Percentiles rank a stretch among this genome's conserved stretches.
Evolutionary conservation across 1,140 invertebrate species (phyloP).

Genomic region (Dufourea novaeangliae): DNA sequence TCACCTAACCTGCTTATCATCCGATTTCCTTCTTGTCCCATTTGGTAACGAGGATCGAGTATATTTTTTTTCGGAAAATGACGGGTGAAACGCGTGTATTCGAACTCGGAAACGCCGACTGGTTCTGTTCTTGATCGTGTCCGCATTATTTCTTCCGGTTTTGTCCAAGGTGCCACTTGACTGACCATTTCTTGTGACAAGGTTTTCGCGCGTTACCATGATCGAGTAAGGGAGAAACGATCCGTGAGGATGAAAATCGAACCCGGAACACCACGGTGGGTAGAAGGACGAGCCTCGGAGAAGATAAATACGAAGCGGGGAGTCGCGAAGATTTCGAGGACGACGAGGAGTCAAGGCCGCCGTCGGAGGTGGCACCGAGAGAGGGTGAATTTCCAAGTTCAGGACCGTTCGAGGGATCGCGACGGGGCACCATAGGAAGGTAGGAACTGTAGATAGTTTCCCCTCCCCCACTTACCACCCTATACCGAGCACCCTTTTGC

Average conservation of each 20-base stretch:
- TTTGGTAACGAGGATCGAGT: not conserved
- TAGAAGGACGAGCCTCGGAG: not conserved
- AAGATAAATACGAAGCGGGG: conserved; percentile 24
- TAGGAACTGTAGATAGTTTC: conserved; percentile 43
- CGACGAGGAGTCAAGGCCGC: conserved; percentile 48
- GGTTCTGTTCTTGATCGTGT: too few species aligned
- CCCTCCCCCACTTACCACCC: not conserved
- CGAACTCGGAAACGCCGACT: too few species aligned
- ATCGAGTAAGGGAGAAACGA: too few species aligned
- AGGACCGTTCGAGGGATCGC: conserved; percentile 37
- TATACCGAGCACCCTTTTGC: not conserved
- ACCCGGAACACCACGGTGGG: too few species aligned
- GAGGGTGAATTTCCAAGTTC: conserved; percentile 34
- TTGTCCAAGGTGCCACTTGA: too few species aligned
- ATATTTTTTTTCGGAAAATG: conserved; percentile 7
- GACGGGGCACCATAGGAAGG: conserved; percentile 31
- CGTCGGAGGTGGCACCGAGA: conserved; percentile 31
- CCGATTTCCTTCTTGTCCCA: not conserved
- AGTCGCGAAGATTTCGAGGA: conserved; percentile 27
- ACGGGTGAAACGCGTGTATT: too few species aligned
- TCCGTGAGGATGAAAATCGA: too few species aligned
- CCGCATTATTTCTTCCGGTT: too few species aligned
- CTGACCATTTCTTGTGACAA: too few species aligned
- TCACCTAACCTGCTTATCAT: not conserved
- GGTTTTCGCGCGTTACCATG: too few species aligned